A percentile compares a stretch with the other conserved stretches of the same genome.
Evolutionary conservation across 92 coral and sea anemone species (phyloP).

Genomic region (Zoanthus solanderi): DNA sequence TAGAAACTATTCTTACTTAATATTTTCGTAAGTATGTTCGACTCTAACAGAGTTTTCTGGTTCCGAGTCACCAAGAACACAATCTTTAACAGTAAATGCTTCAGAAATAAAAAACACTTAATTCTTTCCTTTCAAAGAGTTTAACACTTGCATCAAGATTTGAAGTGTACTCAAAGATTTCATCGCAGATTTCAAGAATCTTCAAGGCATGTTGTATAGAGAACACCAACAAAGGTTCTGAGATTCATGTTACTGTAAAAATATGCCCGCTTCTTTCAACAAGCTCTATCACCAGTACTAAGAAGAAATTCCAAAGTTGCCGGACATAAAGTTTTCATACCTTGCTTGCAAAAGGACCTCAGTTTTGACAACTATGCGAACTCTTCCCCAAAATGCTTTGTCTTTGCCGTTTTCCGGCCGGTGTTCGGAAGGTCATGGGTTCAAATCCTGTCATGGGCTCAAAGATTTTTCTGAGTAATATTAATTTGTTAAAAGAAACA

Average conservation of each 20-base stretch:
- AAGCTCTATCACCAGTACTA: slow-evolving; percentile 3
- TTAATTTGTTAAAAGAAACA: too few species aligned
- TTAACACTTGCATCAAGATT: slow-evolving; percentile 58
- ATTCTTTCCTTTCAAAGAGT: slow-evolving; percentile 47
- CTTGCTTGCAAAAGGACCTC: too few species aligned
- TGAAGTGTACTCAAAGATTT: slow-evolving; percentile 69
- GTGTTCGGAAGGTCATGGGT: too few species aligned
- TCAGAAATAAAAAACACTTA: neutral
- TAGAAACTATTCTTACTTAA: slow-evolving; percentile 11
- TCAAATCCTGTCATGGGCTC: too few species aligned
- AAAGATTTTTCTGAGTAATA: too few species aligned
- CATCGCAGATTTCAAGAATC: slow-evolving; percentile 67
- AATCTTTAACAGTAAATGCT: slow-evolving; percentile 49
- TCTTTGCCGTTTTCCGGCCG: neutral
- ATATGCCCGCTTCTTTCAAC: slow-evolving; percentile 47
- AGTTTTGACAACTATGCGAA: slow-evolving; percentile 6
- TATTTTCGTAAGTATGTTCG: neutral
- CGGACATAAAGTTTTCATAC: too few species aligned
- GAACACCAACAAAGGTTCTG: slow-evolving; percentile 63
- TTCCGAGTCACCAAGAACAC: slow-evolving; percentile 27
- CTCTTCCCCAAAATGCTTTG: neutral
- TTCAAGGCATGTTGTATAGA: slow-evolving; percentile 62
- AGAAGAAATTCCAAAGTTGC: neutral
- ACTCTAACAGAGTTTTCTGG: slow-evolving; percentile 33
- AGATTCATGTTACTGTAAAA: slow-evolving; percentile 59